These are phyloP conservation scores for Achroia grisella DNA, from an alignment of 1,140 invertebrate species.

Conservation along the genomic window DNA sequence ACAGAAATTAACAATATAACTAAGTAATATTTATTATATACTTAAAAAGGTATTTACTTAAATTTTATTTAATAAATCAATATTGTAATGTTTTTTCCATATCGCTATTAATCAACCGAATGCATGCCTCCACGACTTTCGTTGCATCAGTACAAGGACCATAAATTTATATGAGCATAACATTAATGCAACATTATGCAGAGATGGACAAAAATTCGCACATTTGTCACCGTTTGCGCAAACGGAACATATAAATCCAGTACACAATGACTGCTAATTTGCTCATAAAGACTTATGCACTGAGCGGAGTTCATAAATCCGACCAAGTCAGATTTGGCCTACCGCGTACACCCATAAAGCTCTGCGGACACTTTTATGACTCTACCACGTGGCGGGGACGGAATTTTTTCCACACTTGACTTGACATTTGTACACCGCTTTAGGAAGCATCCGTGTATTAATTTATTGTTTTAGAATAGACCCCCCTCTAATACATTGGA, in stretches of 20 bases:
- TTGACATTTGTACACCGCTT: conserved; percentile 59
- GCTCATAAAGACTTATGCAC: conserved; percentile 69
- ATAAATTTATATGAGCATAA: conserved; percentile 14
- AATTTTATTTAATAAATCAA: no score
- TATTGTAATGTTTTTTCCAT: no score
- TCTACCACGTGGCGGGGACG: conserved; percentile 59
- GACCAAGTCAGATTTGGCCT: conserved; percentile 59
- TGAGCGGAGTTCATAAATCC: conserved; percentile 57
- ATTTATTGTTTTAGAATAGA: conserved; percentile 69
- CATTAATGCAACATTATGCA: not conserved
- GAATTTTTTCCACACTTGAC: conserved; percentile 67
- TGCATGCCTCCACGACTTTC: no score
- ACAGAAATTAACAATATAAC: no score
- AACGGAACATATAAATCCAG: conserved; percentile 57
- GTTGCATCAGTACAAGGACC: not conserved
- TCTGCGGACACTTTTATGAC: conserved; percentile 69
- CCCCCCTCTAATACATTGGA: conserved; percentile 24
- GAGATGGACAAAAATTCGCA: conserved; percentile 35
- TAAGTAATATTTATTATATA: no score
- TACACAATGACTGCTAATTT: conserved; percentile 71
- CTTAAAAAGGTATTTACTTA: no score
- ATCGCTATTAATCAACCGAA: no score
- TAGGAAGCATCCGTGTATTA: conserved; percentile 39
- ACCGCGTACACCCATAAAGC: conserved; percentile 68
- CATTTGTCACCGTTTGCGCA: conserved; percentile 51